Base-by-base conservation (phyloP, 1,140 invertebrate genomes). In the Lordiphosa stackelbergi region DNA sequence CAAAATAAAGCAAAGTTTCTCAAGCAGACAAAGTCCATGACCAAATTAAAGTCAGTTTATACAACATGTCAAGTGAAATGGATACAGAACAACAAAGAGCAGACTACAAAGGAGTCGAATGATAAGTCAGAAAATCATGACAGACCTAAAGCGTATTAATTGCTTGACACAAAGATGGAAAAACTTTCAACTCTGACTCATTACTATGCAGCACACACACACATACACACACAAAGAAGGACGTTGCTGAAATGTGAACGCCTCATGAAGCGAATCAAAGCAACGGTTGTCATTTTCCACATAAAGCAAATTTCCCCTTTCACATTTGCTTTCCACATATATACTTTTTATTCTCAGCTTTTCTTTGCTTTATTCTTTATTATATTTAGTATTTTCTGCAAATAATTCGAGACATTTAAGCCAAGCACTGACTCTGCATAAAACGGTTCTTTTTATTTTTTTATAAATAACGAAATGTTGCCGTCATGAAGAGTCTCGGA, bases 91-190 rank as follows among this genome's bases (percentile, higher is more conserved):
- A 11, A 24, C 31, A 37, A 43, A 56, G 38, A 36, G 38, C 46
- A 56, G 28, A 46, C 24, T 37, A 65, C 56, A 64, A 58, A 61
- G 59, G 42, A 24, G 22, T 24, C 22, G 41, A 24, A 54, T 41
- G 46, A 42, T 56, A 22, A 42, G 11, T 22, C 42, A 19, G 9
- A 19, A 47, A 63, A 68, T 55, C 74, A 75, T 81, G 66, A 75
- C 71, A 71, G 66, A 60, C 75, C 68, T 81, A 79, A 81, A 71
- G 71, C 66, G 68, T 66, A 79, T 79, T 79, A 79, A 79, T 79
- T 79, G 75, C 77, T 61, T 34, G 62, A 56, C 62, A 62, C 62
- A 52, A 42, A 53, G 38, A 28, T 36, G 10, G 40, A 64, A 58
- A 59, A 55, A 47, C 37, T 35, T 34, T 42, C 22, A 43, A 12